Evolutionary conservation across 1,140 invertebrate genomes (phyloP).

Genomic region (Galleria mellonella): DNA sequence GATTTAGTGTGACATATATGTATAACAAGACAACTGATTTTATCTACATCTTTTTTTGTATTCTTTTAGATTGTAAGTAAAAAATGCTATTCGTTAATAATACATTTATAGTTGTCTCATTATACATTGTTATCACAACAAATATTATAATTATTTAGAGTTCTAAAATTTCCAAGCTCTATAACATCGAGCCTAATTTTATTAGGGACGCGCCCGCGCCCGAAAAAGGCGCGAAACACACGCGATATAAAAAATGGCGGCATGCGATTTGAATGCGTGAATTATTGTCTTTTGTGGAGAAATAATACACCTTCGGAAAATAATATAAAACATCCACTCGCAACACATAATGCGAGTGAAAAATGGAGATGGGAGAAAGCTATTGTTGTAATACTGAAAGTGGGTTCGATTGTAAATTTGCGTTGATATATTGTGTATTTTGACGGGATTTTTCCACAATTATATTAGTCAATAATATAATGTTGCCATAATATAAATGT

Average conservation of each 20-base stretch:
- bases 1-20: too few relatives aligned
- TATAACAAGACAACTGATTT: too few relatives aligned
- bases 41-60: too few relatives aligned
- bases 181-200: constrained; percentile 62
- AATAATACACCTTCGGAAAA: constrained; percentile 54
- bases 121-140: too few relatives aligned
- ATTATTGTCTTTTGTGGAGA: constrained; percentile 68
- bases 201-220: constrained; percentile 66
- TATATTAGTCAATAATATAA: background rate
- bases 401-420: constrained; percentile 2
- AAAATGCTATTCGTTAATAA: too few relatives aligned
- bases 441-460: constrained; percentile 3
- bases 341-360: constrained; percentile 26
- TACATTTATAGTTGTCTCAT: too few relatives aligned
- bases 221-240: constrained; percentile 72
- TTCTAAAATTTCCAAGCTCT: constrained; percentile 38
- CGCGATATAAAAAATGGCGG: constrained; percentile 73
- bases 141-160: too few relatives aligned
- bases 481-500: too few relatives aligned
- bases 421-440: too few relatives aligned
- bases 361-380: constrained; percentile 21
- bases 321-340: constrained; percentile 26
- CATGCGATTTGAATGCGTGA: constrained; percentile 69
- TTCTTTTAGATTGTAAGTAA: too few relatives aligned
- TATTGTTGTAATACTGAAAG: constrained; percentile 13